Percentiles rank a stretch among this genome's conserved stretches.
Conservation (phyloP, 2,113 vertebrate species). For the Zosterops hypoxanthus region DNA sequence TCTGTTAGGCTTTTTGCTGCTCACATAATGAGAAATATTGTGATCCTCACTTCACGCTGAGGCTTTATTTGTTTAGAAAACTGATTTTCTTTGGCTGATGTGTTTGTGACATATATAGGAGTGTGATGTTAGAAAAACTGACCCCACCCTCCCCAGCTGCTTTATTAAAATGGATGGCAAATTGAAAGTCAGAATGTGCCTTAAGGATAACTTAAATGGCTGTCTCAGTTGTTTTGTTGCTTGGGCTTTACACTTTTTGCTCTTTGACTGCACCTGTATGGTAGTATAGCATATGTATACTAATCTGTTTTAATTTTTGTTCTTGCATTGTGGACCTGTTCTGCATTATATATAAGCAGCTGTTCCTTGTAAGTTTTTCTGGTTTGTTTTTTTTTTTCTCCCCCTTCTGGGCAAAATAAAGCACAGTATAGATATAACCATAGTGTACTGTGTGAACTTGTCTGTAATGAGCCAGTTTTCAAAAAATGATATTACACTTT, state of each 20-base stretch:
- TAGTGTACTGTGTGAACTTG: background rate
- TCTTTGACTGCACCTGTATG: background rate
- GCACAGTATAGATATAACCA: background rate
- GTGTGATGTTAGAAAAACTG: background rate
- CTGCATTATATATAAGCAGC: conserved; percentile 61
- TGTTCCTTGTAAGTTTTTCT: conserved; percentile 72
- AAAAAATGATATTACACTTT: background rate
- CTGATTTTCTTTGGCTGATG: background rate
- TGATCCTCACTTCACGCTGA: background rate
- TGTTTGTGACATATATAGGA: background rate
- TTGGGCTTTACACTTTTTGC: background rate
- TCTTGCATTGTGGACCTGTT: conserved; percentile 69
- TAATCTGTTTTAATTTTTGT: conserved; percentile 72
- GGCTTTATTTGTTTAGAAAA: background rate
- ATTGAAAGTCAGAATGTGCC: background rate
- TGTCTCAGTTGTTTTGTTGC: background rate
- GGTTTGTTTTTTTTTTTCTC: background rate
- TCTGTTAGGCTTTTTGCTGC: background rate
- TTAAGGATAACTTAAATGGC: background rate
- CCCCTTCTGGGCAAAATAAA: background rate
- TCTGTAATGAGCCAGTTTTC: conserved; percentile 36
- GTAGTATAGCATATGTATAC: conserved; percentile 5
- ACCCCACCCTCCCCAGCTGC: background rate
- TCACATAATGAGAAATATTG: background rate
- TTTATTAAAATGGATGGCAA: background rate